These are phyloP conservation scores for Melozone crissalis DNA, from an alignment of 2,113 vertebrate species.

Conservation along the genomic window DNA sequence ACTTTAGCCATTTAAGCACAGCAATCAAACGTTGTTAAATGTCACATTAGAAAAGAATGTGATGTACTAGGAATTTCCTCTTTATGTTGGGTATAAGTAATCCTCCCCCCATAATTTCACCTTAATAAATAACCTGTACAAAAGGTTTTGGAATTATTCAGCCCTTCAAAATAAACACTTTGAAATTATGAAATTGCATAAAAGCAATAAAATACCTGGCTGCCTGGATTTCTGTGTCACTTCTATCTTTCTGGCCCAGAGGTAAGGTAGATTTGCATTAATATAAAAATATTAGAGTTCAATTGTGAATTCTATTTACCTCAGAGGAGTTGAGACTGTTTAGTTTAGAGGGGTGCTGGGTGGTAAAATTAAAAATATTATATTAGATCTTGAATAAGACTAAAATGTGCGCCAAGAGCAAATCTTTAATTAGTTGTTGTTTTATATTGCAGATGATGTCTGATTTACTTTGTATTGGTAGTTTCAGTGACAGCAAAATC, in stretches of 20 bases:
- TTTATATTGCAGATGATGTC: background rate
- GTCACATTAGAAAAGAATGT: background rate
- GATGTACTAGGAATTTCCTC: background rate
- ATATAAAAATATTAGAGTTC: background rate
- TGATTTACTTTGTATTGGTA: background rate
- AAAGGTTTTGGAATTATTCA: background rate
- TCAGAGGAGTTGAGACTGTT: background rate
- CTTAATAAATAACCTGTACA: background rate
- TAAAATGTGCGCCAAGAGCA: background rate
- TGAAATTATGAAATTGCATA: background rate
- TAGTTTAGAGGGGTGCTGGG: background rate
- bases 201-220: background rate
- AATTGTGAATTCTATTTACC: background rate
- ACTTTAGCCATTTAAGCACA: background rate
- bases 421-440: background rate
- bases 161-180: background rate
- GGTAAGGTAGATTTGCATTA: background rate
- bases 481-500: background rate
- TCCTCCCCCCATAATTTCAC: fast-evolving
- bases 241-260: background rate
- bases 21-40: background rate
- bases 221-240: background rate
- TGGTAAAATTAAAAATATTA: background rate
- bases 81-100: background rate
- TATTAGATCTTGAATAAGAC: background rate